Evolutionary conservation across 1,140 invertebrate genomes (phyloP).

Genomic region (honey bee (Apis mellifera)): Amel_HAv3.1 CM009945.2:2097001-2097500

Average conservation of each 20-base stretch:
- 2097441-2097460: neutral
- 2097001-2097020: no score
- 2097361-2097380: constrained; percentile 1
- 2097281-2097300: neutral
- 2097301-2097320: neutral
- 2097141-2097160: no score
- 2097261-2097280: neutral
- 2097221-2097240: neutral
- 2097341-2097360: constrained; percentile 7
- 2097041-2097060: no score
- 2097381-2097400: neutral
- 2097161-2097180: no score
- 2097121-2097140: no score
- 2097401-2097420: neutral
- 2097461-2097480: neutral
- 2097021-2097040: no score
- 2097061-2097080: no score
- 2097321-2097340: neutral
- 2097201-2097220: neutral
- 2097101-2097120: no score
- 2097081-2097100: no score
- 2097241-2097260: neutral
- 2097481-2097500: no score
- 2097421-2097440: no score
- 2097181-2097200: neutral